Evolutionary conservation across 2,797 vertebrate genomes (phyloP), one percentile per base, ranked within the genome.

Genomic region (Capromys pilorides): DNA sequence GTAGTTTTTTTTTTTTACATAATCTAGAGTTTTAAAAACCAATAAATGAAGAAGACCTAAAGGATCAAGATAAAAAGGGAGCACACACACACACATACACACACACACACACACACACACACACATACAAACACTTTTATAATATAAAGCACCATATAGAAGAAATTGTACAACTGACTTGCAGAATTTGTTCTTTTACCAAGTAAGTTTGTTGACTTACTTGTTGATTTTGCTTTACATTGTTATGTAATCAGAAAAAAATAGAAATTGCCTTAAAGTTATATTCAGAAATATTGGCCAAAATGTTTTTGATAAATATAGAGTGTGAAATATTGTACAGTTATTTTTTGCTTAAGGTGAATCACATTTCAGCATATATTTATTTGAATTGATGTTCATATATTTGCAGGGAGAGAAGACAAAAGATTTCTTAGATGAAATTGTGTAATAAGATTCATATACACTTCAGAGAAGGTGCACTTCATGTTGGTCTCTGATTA

Each of bases 231-330:
- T 81, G 1, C 13, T 84, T 88, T 93, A 45, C 26, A 31, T 33
- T 10, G 41, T 54, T 54, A 14, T 14, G 8, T 67, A 41, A 77
- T 61, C 2, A 61, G 26, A 36, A 33, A 41, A 94, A 77, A 41
- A 9, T 61, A 77, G 67, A 94, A 73, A 81, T 49, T 88, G 51
- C 2, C 2, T 22, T 64, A 62, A 89, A 57, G 39, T 31, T 82
- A 89, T 67, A 36, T 36, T 91, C 41, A 59, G 59, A 86, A 36
- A 69, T 2, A 26, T 82, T 85, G 4, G 12, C 62, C 90, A 36
- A 71, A 64, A 3, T 69, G 51, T 86, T 93, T 94, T 84, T 85
- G 1, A 77, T 66, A 82, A 92, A 54, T 90, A 33, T 28, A 54
- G 87, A 19, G 2, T 1, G 45, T 79, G 9, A 9, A 80, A 6